Percentiles rank a stretch among this genome's conserved stretches.
Conservation (phyloP, 2,888 invertebrate genomes). For the Ophioninae sp. region DNA sequence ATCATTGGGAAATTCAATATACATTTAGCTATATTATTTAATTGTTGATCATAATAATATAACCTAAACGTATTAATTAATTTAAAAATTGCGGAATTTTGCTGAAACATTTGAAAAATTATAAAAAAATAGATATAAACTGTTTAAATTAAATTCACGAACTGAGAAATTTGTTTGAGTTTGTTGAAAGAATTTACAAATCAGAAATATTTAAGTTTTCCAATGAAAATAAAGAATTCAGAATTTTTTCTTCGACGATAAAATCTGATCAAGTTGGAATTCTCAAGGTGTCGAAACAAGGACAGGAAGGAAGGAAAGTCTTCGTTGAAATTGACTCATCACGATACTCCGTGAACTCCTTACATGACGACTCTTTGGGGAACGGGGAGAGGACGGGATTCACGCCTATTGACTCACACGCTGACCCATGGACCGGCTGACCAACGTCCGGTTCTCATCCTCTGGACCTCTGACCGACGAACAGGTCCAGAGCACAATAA, state of each 20-base stretch:
- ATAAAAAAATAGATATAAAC: no score
- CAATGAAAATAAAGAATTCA: no score
- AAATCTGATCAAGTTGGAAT: conserved; percentile 5
- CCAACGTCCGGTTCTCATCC: conserved; percentile 72
- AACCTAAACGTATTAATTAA: no score
- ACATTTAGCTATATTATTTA: no score
- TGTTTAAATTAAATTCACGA: no score
- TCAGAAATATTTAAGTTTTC: no score
- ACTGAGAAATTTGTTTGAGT: no score
- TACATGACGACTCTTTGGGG: conserved; percentile 26
- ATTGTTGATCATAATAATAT: no score
- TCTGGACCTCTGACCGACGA: conserved; percentile 77
- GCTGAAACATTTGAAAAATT: no score
- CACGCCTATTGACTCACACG: conserved; percentile 75
- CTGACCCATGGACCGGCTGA: conserved; percentile 69
- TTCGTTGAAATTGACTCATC: conserved; percentile 61
- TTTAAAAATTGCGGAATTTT: no score
- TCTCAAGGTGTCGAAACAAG: not conserved
- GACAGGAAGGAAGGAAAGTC: not conserved
- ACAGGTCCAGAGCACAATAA: conserved; percentile 71
- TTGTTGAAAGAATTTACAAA: no score
- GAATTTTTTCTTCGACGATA: conserved; percentile 16
- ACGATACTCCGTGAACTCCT: conserved; percentile 28
- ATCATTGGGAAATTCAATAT: no score
- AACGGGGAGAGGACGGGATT: conserved; percentile 28